Evolutionary conservation across 2,113 vertebrate genomes (phyloP), one percentile per base, ranked within the genome.

Genomic region (Montifringilla adamsi): DNA sequence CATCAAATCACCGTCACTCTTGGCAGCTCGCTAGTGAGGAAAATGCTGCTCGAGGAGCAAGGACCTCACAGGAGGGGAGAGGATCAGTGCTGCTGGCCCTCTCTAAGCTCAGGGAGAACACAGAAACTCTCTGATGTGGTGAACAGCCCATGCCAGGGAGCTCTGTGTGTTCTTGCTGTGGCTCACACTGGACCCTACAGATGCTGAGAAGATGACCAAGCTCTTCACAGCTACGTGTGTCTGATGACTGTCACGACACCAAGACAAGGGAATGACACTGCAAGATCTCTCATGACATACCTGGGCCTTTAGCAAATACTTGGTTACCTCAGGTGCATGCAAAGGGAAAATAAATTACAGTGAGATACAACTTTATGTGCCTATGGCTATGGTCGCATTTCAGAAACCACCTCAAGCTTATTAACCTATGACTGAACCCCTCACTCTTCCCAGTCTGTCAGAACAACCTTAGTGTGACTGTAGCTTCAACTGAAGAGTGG

Each of bases 171-270:
- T 62, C 80, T n/a, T 49, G 76, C 63, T 85, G 67, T 62, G 75
- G 70, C 73, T 46, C 70, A 76, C 27, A 22, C 22, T 28, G 37
- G 74, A 60, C 47, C n/a, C 55, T 46, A 39, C 5, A 72, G 56
- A 50, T 2, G 8, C 30, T 30, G 35, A 75, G 55, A 59, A 30
- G 60, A 69, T 23, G 12, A 68, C 11, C 0, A 2, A 69, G 44
- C 2, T 43, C 66, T 53, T 79, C 70, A 31, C 41, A 2, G 2
- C 44, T n/a, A 14, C 3, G 8, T 11, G 5, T 4, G 5, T 4
- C 93, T 52, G 19, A 12, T 11, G 41, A 18, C 26, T 28, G 49
- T 44, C 31, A 9, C 3, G 12, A 23, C 37, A 22, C n/a, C 31
- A 49, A 49, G 11, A n/a, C 21, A 5, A 59, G 22, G 30, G 21